Conservation (phyloP, 2,888 invertebrate genomes). For the Pachycephus smyrnensis region DNA sequence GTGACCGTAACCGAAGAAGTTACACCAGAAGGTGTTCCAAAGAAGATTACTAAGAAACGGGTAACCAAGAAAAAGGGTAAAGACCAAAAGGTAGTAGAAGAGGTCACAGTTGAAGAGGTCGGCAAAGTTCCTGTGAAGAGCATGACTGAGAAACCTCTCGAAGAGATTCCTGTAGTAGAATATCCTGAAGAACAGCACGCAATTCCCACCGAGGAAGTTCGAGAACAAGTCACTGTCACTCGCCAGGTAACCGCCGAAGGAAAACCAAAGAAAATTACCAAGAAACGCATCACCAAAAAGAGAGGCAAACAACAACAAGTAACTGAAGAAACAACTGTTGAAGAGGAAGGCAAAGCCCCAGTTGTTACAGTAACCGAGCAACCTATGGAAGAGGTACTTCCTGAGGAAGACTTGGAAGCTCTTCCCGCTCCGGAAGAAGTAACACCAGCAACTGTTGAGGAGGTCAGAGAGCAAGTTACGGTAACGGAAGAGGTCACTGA, state of each 20-base stretch:
- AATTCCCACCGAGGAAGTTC: conserved; percentile 34
- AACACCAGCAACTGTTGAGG: conserved; percentile 36
- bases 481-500: conserved; percentile 53
- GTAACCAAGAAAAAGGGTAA: conserved; percentile 55
- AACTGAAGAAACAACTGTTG: conserved; percentile 26
- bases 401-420: conserved; percentile 44
- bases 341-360: conserved; percentile 43
- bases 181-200: conserved; percentile 18
- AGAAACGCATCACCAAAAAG: conserved; percentile 61
- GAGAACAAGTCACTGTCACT: conserved; percentile 31
- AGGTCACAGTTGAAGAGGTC: conserved; percentile 42
- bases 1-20: conserved; percentile 60
- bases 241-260: conserved; percentile 43
- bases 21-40: conserved; percentile 48
- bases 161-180: conserved; percentile 16
- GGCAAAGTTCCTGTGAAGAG: conserved; percentile 45
- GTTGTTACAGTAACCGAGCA: conserved; percentile 24
- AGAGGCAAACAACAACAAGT: conserved; percentile 54
- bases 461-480: conserved; percentile 60
- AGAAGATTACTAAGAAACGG: conserved; percentile 49
- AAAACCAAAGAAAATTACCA: conserved; percentile 31
- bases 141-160: conserved; percentile 29
- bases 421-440: conserved; percentile 32
- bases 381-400: conserved; percentile 27
- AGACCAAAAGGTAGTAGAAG: conserved; percentile 47